These are phyloP conservation scores for Latrodectus geometricus DNA, from an alignment of 1,140 invertebrate species.

Conservation along the genomic window DNA sequence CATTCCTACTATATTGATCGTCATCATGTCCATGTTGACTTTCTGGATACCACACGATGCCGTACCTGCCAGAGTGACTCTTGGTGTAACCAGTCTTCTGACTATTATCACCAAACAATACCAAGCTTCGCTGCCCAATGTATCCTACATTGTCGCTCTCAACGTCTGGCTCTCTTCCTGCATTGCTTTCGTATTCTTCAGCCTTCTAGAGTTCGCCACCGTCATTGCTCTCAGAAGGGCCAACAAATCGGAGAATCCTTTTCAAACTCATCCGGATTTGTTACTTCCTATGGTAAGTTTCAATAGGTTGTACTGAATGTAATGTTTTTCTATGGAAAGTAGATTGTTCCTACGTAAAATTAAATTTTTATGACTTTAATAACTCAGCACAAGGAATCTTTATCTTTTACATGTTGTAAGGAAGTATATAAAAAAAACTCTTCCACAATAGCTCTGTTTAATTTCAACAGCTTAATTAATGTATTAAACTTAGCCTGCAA, in stretches of 20 bases:
- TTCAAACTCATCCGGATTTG: not conserved
- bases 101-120: constrained; percentile 59
- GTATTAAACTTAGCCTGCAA: no score
- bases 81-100: constrained; percentile 48
- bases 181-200: constrained; percentile 86
- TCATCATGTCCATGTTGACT: constrained; percentile 67
- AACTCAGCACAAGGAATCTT: no score
- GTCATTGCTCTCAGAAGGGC: constrained; percentile 28
- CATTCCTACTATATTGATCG: constrained; percentile 66
- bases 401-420: no score
- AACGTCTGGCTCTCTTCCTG: constrained; percentile 91
- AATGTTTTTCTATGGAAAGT: no score
- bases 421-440: no score
- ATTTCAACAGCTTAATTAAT: no score
- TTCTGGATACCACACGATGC: constrained; percentile 67
- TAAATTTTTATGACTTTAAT: no score
- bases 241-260: not conserved
- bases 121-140: constrained; percentile 37
- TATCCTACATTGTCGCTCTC: constrained; percentile 74
- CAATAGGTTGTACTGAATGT: no score
- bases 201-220: constrained; percentile 76
- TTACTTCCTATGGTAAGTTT: constrained; percentile 22
- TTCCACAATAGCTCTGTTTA: no score
- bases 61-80: constrained; percentile 66
- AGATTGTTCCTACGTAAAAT: no score